Conservation (phyloP, 1,140 invertebrate species). For the Anadara kagoshimensis region DNA sequence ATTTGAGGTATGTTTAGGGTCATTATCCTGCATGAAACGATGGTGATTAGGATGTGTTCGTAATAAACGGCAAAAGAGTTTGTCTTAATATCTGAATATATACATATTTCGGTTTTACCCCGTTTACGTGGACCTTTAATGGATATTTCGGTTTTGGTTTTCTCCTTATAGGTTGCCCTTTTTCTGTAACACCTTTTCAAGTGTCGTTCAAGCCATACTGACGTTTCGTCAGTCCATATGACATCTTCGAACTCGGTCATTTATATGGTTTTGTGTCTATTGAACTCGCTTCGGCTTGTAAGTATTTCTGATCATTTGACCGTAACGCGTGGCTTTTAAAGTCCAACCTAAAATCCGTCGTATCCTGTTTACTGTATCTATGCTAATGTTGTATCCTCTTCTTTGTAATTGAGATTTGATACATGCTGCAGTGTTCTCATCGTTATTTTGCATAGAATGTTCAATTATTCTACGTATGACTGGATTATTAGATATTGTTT, state of each 20-base stretch:
- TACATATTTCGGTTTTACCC: slow-evolving; percentile 4
- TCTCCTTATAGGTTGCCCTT: neutral
- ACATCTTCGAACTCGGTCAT: slow-evolving; percentile 4
- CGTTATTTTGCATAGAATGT: neutral
- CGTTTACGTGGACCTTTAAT: slow-evolving; percentile 24
- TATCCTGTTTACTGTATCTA: slow-evolving; percentile 1
- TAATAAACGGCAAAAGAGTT: slow-evolving; percentile 23
- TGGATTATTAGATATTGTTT: neutral
- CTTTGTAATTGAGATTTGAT: neutral
- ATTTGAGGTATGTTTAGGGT: slow-evolving; percentile 27
- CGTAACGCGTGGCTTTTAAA: neutral
- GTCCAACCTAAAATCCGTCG: neutral
- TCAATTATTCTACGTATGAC: too few species aligned
- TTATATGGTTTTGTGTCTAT: neutral
- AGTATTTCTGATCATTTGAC: slow-evolving; percentile 1
- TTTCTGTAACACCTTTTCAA: neutral
- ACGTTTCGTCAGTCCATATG: slow-evolving; percentile 16
- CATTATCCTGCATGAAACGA: slow-evolving; percentile 29
- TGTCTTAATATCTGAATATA: slow-evolving; percentile 4
- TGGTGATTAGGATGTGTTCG: slow-evolving; percentile 5
- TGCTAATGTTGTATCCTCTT: neutral
- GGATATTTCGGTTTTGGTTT: slow-evolving; percentile 31
- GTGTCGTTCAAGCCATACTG: neutral
- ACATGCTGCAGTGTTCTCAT: neutral
- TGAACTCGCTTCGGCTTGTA: slow-evolving; percentile 5